Evolutionary conservation across 1,140 invertebrate genomes (phyloP).

Genomic region (Conus betulinus): DNA sequence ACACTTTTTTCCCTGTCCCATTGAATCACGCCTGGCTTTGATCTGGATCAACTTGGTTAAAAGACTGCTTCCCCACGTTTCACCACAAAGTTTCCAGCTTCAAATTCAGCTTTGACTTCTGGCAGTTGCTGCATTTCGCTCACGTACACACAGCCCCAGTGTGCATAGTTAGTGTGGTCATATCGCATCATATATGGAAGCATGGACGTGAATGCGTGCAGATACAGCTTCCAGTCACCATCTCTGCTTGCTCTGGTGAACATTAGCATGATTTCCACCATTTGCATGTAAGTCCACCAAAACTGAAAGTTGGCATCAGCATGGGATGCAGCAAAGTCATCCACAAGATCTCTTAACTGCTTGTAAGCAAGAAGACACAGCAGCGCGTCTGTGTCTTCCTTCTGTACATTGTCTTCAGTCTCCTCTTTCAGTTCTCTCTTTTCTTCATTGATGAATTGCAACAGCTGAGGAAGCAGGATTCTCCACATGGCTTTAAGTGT

Average conservation of each 20-base stretch:
- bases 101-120: background rate
- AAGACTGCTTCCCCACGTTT: background rate
- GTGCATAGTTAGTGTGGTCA: background rate
- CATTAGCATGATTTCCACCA: too few species aligned
- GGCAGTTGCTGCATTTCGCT: background rate
- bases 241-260: too few species aligned
- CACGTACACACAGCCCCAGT: background rate
- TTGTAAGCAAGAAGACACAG: background rate
- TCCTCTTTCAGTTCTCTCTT: too few species aligned
- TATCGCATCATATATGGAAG: too few species aligned
- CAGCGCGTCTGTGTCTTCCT: background rate
- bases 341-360: background rate
- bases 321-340: background rate
- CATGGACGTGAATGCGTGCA: too few species aligned
- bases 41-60: conserved; percentile 2
- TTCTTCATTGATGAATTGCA: too few species aligned
- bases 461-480: too few species aligned
- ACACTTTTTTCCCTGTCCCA: background rate
- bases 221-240: too few species aligned
- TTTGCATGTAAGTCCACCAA: too few species aligned
- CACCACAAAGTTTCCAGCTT: conserved; percentile 20
- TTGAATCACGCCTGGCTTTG: background rate
- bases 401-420: background rate
- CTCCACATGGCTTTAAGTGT: too few species aligned
- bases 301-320: background rate